Base-by-base conservation (phyloP, 2,888 invertebrate genomes). In the Metopia argyrocephala region DNA sequence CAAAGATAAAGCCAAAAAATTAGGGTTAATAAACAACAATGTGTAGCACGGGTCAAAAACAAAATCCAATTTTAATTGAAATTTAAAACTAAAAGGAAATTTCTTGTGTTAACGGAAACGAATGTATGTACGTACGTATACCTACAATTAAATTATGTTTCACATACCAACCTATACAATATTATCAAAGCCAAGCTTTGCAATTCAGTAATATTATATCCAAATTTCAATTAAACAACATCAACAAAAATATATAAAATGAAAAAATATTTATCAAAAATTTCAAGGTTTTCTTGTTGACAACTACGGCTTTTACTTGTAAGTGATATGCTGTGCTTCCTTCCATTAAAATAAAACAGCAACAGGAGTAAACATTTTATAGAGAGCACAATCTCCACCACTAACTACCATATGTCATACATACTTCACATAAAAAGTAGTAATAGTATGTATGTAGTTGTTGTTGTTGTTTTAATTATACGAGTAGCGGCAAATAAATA, bases 271-370 rank as follows among this genome's bases (percentile, higher is more conserved):
- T 68, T 68, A 68, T 68, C 68, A 45, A 27, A 68, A 68, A 56
- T 76, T 76, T 76, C 76, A 76, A 76, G 69, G 76, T 76, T 69
- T 76, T 56, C 20, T 64, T 76, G 68, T 48, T 76, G 57, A 76
- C 57, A 65, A 31, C 56, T 57, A 65, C 21, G 31, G 27, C 27
- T 20, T 6, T 45, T 21, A n/a, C n/a, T n/a, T n/a, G n/a, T n/a
- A n/a, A n/a, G n/a, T n/a, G n/a, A n/a, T n/a, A n/a, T n/a, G 15
- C 15, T 15, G 15, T 25, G 56, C 27, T 28, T 28, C 28, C 18
- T 27, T 27, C 18, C 27, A 25, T 18, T 18, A 56, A 25, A 2
- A 56, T 20, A 56, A 48, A 48, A 25, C 2, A 46, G 46, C 12
- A 12, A 3, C 9, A 0, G 12, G 7, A 31, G 12, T 12, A 31